These are phyloP conservation scores for Drosophila kikkawai DNA, from an alignment of 1,140 invertebrate species.

Conservation along the genomic window DNA sequence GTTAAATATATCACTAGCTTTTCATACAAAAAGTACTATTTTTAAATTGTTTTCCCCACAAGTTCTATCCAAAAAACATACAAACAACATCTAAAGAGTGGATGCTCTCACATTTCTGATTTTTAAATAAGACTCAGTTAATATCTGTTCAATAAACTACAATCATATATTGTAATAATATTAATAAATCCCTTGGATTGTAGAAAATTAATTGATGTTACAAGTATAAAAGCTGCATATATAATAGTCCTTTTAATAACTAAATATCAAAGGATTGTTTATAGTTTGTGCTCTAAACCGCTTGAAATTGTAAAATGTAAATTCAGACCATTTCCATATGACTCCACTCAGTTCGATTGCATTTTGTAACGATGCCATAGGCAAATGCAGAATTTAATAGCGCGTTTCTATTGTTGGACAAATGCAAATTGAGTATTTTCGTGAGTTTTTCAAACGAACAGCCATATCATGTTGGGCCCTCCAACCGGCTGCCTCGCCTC, in stretches of 20 bases:
- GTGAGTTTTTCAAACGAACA: conserved; percentile 38
- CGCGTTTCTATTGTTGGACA: conserved; percentile 21
- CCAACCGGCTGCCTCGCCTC: background rate
- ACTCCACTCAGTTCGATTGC: conserved; percentile 5
- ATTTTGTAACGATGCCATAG: conserved; percentile 1
- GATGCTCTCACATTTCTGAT: too few relatives aligned
- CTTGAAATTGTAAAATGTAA: background rate
- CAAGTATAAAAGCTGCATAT: too few relatives aligned
- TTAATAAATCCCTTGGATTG: too few relatives aligned
- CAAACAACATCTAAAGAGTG: too few relatives aligned
- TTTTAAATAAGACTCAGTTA: too few relatives aligned
- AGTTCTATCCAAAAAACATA: too few relatives aligned
- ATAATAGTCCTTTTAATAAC: background rate
- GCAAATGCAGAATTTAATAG: conserved; percentile 10
- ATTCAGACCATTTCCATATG: background rate
- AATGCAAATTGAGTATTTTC: conserved; percentile 39
- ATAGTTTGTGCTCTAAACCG: background rate
- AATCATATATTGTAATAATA: too few relatives aligned
- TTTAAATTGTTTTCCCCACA: too few relatives aligned
- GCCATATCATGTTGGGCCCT: conserved; percentile 23
- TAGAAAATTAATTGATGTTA: too few relatives aligned
- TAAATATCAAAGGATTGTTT: background rate
- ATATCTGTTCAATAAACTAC: too few relatives aligned
- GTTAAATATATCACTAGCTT: too few relatives aligned
- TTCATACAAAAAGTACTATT: too few relatives aligned